Evolutionary conservation across 1,140 invertebrate genomes (phyloP).

Genomic region (Drosophila neocordata): DNA sequence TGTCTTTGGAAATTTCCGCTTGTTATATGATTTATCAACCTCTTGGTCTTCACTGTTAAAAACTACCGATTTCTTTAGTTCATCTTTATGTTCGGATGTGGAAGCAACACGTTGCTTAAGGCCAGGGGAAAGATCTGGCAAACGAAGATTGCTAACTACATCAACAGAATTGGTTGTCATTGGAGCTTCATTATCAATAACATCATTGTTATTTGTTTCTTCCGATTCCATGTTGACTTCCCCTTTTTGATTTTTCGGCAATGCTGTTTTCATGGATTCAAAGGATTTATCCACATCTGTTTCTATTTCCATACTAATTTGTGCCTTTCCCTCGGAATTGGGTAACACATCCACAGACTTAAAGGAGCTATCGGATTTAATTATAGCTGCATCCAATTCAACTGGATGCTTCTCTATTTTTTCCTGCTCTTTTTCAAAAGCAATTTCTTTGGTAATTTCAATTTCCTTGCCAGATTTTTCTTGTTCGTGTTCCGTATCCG

Average conservation of each 20-base stretch:
- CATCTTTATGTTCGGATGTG: not conserved
- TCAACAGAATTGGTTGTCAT: not conserved
- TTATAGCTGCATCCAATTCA: not conserved
- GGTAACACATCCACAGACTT: not conserved
- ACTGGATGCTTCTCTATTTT: not conserved
- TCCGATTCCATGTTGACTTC: not conserved
- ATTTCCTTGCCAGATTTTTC: too few relatives aligned
- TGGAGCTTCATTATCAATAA: too few relatives aligned
- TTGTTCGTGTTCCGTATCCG: too few relatives aligned
- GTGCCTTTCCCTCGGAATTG: not conserved
- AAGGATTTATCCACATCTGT: not conserved
- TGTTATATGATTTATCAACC: slow-evolving; percentile 25
- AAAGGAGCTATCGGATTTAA: not conserved
- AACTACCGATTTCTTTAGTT: slow-evolving; percentile 37
- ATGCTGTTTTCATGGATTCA: not conserved
- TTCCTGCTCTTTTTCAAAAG: not conserved
- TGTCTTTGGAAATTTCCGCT: slow-evolving; percentile 63
- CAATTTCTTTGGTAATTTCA: not conserved
- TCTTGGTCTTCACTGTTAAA: slow-evolving; percentile 24
- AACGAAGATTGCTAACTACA: not conserved
- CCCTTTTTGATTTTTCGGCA: not conserved
- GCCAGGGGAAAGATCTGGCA: not conserved
- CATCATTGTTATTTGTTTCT: not conserved
- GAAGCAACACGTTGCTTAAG: not conserved
- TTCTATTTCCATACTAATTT: not conserved